Base-by-base conservation (phyloP, 2,113 vertebrate genomes). In the Bufo gargarizans region DNA sequence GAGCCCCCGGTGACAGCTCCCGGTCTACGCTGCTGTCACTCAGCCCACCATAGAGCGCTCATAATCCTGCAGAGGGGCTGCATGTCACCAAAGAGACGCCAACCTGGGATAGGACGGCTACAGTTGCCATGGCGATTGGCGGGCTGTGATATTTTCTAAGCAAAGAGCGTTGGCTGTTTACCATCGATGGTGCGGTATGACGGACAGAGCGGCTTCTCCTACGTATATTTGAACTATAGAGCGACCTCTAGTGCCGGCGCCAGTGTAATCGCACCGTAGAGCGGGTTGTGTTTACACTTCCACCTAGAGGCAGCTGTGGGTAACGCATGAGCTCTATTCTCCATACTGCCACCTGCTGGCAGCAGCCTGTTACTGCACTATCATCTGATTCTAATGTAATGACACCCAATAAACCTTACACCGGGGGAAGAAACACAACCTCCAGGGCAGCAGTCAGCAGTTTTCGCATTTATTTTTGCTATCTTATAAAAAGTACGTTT, bases 401-500 rank as follows among this genome's bases (percentile, higher is more conserved):
- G 33, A 33, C 33, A 33, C 33, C 33, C n/a, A n/a, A n/a, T n/a
- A n/a, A n/a, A n/a, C n/a, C n/a, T n/a, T n/a, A n/a, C n/a, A n/a
- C n/a, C n/a, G n/a, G n/a, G n/a, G n/a, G n/a, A 33, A 33, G 33
- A 33, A 33, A 33, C 33, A 33, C 33, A 33, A 33, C 33, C 33
- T 33, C 33, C 33, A 33, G 53, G 0, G 53, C 53, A 9, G 53
- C 5, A 9, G 1, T 53, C 53, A 53, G 53, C 53, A 53, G 0
- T 58, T 58, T 58, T 58, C 56, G 3, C 59, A 61, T 71, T 71
- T 71, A 71, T 77, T 77, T 87, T 69, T 69, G 20, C 22, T 79
- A 87, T 87, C 49, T 80, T 87, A 87, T 81, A 86, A 87, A 86
- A 77, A 77, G 69, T 67, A 85, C n/a, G 43, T n/a, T 14, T 67